A percentile compares a stretch with the other conserved stretches of the same genome.
phyloP scores from a whole-genome alignment of 2,113 vertebrate species.

The Psilopsiagon aurifrons region DNA sequence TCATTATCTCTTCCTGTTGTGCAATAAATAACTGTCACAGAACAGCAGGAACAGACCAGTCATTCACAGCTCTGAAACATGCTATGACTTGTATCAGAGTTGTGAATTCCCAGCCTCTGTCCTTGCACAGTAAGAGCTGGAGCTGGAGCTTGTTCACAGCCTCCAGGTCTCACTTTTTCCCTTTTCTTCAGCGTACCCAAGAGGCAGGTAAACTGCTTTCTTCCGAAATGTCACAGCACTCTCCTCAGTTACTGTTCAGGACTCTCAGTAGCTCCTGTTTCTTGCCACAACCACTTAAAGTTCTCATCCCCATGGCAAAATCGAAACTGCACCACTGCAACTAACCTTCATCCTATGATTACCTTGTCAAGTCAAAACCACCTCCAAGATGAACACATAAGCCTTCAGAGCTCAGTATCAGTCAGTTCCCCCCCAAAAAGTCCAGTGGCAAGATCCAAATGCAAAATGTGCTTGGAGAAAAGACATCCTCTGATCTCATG shows the following conservation, averaged over 20 bases:
- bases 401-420: neutral
- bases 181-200: neutral
- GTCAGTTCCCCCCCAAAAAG: neutral
- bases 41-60: neutral
- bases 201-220: neutral
- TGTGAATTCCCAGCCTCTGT: neutral
- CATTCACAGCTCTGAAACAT: neutral
- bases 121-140: neutral
- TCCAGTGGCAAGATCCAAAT: neutral
- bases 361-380: neutral
- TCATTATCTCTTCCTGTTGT: neutral
- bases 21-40: neutral
- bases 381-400: neutral
- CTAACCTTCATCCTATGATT: neutral
- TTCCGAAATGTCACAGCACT: neutral
- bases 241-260: neutral
- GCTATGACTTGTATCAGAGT: neutral
- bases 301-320: neutral
- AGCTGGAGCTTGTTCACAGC: neutral
- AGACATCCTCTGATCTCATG: neutral
- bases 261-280: neutral
- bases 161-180: neutral
- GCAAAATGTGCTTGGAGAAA: neutral
- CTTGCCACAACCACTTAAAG: neutral
- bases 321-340: neutral